Base-by-base conservation (phyloP, 2,888 invertebrate genomes). In the Tetropium fuscum region DNA sequence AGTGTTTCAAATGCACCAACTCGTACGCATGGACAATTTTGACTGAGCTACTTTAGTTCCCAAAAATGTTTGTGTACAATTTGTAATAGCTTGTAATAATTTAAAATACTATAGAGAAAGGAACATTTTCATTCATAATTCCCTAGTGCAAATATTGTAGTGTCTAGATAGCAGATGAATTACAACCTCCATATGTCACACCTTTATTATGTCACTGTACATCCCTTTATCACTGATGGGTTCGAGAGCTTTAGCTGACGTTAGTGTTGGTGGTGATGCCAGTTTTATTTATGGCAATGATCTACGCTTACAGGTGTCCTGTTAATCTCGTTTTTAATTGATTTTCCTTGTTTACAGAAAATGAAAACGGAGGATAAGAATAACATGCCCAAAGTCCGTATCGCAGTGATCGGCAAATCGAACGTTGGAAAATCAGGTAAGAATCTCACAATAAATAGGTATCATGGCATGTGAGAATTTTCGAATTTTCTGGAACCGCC, bases 351-450 rank as follows among this genome's bases (percentile, higher is more conserved):
- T 34, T 73, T 72, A 4, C 67, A 74, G 72, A 80, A 75, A 71
- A 87, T 86, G 86, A 86, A 86, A 81, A 84, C 85, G 58, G 86
- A 87, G 69, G 89, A 89, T 77, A 90, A 90, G 77, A 87, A 85
- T 76, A 85, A 83, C 69, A 83, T 86, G 68, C 87, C 89, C 62
- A 87, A 89, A 74, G 89, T 91, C 59, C 86, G 91, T 70, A 87
- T 91, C 71, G 91, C 90, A 51, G 90, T 92, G 68, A 87, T 91
- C 71, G 92, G 91, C 72, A 90, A 89, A 82, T 87, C 89, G 58
- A 87, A 90, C 82, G 92, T 91, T 72, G 91, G 92, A 76, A 92
- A 92, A 86, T 91, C 91, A 81, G 91, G 91, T 91, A 84, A 86
- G 83, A 61, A 57, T n/a, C n/a, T n/a, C n/a, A n/a, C n/a, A n/a